phyloP scores from a whole-genome alignment of 2,113 vertebrate genomes.

The Lontra canadensis region DNA sequence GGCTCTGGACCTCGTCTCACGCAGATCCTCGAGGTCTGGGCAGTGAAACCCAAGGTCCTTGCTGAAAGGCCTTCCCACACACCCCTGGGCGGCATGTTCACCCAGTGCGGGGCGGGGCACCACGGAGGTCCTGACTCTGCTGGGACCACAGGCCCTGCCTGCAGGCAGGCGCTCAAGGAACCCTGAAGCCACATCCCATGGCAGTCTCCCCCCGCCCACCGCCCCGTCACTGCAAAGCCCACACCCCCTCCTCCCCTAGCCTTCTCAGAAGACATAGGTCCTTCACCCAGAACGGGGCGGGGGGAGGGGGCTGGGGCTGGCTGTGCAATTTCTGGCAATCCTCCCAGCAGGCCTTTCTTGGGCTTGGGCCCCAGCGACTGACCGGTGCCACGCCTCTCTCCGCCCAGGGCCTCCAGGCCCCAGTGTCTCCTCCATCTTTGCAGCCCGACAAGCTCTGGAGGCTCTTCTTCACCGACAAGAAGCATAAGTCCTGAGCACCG shows the following conservation, averaged over 20 bases:
- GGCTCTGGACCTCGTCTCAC: not conserved
- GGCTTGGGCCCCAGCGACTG: not conserved
- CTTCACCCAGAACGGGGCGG: not conserved
- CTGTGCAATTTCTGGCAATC: not conserved
- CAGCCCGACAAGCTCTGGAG: slow-evolving; percentile 88
- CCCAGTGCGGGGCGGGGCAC: not conserved
- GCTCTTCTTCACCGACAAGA: slow-evolving; percentile 85
- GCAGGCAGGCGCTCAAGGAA: not conserved
- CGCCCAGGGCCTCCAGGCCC: not conserved
- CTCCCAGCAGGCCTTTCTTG: not conserved
- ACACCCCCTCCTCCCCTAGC: not conserved
- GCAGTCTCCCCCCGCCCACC: not conserved
- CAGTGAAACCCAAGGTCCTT: not conserved
- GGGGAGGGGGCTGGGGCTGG: not conserved
- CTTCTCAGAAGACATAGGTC: not conserved
- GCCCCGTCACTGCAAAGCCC: not conserved
- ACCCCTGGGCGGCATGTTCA: accelerated
- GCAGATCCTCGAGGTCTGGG: not conserved
- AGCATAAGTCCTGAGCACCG: slow-evolving; percentile 80
- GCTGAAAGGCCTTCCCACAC: not conserved
- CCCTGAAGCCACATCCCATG: not conserved
- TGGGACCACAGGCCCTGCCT: not conserved
- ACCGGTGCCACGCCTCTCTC: not conserved
- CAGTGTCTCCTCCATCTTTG: not conserved
- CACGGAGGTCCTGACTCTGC: not conserved